These are phyloP conservation scores for Lasius platythorax DNA, from an alignment of 2,888 invertebrate genomes.

Conservation along the genomic window DNA sequence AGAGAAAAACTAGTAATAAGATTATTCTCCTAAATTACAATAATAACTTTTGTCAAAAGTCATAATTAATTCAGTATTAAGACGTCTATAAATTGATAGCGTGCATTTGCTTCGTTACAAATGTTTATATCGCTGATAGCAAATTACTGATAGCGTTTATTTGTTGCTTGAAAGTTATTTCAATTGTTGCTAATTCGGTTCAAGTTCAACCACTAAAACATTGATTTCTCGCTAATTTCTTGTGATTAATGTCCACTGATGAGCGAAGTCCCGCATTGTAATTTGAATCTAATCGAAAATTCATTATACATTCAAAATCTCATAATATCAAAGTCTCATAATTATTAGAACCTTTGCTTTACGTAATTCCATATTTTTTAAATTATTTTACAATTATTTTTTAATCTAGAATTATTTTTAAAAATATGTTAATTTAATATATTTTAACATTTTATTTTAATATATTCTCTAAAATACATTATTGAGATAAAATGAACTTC, in stretches of 20 bases:
- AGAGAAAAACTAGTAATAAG: background rate
- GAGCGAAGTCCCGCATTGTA: background rate
- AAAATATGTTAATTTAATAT: slow-evolving; percentile 11
- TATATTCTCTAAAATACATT: background rate
- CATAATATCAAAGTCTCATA: background rate
- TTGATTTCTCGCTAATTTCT: slow-evolving; percentile 35
- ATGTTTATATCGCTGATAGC: slow-evolving; percentile 59
- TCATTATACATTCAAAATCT: background rate
- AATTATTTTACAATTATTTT: background rate
- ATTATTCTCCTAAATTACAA: background rate
- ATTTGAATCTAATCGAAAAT: slow-evolving; percentile 17
- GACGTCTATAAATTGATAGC: background rate
- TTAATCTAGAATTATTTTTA: background rate
- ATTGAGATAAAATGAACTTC: background rate
- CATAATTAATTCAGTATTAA: slow-evolving; percentile 15
- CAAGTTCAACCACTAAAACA: slow-evolving; percentile 71
- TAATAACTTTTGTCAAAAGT: background rate
- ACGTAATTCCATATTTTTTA: background rate
- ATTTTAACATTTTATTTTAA: background rate
- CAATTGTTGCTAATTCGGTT: slow-evolving; percentile 78
- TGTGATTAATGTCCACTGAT: background rate
- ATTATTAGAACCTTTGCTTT: background rate
- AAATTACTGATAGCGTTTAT: slow-evolving; percentile 57
- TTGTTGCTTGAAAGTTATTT: slow-evolving; percentile 67
- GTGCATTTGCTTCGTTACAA: slow-evolving; percentile 42